Conservation (phyloP, 2,113 vertebrate species). For the Anarrhichthys ocellatus region DNA sequence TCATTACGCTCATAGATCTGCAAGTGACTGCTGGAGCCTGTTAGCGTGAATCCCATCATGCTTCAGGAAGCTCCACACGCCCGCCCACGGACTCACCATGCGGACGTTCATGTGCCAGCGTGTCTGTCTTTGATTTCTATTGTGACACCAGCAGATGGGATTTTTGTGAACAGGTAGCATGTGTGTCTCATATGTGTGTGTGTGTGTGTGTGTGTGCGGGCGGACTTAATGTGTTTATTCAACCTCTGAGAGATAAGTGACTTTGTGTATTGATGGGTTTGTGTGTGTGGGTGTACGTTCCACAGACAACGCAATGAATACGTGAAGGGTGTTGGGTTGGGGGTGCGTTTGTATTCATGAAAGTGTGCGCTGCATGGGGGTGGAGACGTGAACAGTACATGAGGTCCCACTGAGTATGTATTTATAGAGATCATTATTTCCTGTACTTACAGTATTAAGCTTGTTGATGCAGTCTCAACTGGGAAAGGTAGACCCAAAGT, state of each 20-base stretch:
- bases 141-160: not conserved
- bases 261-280: constrained; percentile 19
- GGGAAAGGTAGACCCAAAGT: no score
- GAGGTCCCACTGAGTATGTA: not conserved
- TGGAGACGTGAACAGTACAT: not conserved
- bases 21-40: not conserved
- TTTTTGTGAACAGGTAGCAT: not conserved
- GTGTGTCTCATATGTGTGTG: not conserved
- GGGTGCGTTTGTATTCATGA: not conserved
- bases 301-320: not conserved
- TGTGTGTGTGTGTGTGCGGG: constrained; percentile 31
- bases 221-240: constrained; percentile 26
- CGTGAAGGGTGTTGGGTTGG: not conserved
- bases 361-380: not conserved
- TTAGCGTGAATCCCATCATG: constrained; percentile 42
- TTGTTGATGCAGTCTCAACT: not conserved
- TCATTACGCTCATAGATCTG: constrained; percentile 21
- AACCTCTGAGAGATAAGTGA: constrained; percentile 13
- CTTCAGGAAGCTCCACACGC: not conserved
- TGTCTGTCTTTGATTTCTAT: not conserved
- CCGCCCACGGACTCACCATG: not conserved
- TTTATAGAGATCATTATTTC: not conserved
- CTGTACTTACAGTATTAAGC: not conserved
- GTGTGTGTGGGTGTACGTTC: constrained; percentile 16
- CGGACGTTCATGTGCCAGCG: not conserved